These are phyloP conservation scores for Chironomus striatipennis DNA, from an alignment of 1,140 invertebrate genomes.

Conservation along the genomic window DNA sequence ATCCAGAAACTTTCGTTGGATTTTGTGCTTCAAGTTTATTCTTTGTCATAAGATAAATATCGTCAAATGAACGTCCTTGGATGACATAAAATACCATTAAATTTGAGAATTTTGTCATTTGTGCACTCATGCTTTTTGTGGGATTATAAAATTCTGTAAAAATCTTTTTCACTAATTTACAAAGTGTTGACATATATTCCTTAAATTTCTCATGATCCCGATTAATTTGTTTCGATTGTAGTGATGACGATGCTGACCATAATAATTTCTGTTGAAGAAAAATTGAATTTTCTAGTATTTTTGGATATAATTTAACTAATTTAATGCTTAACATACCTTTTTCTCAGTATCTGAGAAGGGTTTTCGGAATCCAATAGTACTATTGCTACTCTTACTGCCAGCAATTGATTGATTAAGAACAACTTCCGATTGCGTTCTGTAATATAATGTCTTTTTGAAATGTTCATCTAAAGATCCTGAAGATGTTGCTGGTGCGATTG, in stretches of 20 bases:
- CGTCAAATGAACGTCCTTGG: constrained; percentile 44
- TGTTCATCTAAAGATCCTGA: neutral
- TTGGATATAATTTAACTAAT: constrained; percentile 9
- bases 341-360: constrained; percentile 36
- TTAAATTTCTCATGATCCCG: constrained; percentile 50
- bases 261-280: constrained; percentile 51
- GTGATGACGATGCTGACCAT: constrained; percentile 53
- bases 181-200: constrained; percentile 46
- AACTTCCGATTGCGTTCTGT: neutral
- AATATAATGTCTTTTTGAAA: neutral
- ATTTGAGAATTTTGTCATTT: constrained; percentile 44
- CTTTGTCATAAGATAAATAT: constrained; percentile 40
- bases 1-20: constrained; percentile 34
- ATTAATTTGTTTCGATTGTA: constrained; percentile 48
- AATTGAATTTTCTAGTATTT: constrained; percentile 25
- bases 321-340: constrained; percentile 30
- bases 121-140: constrained; percentile 36
- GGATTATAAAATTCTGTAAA: constrained; percentile 38
- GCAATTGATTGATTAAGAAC: neutral
- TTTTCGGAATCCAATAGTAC: constrained; percentile 27
- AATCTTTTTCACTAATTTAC: constrained; percentile 41
- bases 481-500: neutral
- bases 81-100: constrained; percentile 48
- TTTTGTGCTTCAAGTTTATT: constrained; percentile 33
- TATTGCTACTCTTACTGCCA: neutral